Evolutionary conservation across 2,113 vertebrate genomes (phyloP), one percentile per base, ranked within the genome.

Genomic region (Channa maculata): DNA sequence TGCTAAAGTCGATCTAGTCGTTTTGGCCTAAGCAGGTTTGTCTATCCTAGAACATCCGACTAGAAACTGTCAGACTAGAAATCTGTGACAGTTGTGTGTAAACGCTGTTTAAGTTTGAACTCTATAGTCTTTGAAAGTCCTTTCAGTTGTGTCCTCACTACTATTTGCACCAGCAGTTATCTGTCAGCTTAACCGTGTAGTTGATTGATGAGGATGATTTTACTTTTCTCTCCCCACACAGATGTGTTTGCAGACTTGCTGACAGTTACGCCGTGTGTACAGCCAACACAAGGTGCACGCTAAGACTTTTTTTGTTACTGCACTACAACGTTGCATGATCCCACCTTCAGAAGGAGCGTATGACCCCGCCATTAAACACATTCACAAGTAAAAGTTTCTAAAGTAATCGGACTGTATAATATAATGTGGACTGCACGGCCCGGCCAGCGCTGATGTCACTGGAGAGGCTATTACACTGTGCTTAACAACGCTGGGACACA

Each of bases 351-450:
- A 41, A 66, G 66, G 53, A 84, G 55, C 45, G 48, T 24, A 49
- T 62, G 34, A 49, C 60, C 45, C 58, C 55, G 11, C 65, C 80
- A 38, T 6, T 63, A 65, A 83, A 82, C 78, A 76, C 72, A 71
- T 55, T 60, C 39, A 78, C 58, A 57, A n/a, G 52, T 2, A 10
- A 52, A 52, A 8, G 15, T 79, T 72, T 79, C 65, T 68, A 59
- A 51, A 44, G 36, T 65, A 66, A 75, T 43, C 43, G n/a, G 79
- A 91, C 84, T 90, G 70, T 68, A 87, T 13, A 76, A 85, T 49
- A 49, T 69, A 48, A 82, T 52, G 52, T 77, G 86, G 83, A 85
- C 88, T 71, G 33, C 54, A 44, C 50, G 12, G 58, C 68, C 50
- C 38, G 33, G 45, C 8, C 15, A 51, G 80, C 37, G 37, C 44